phyloP scores from a whole-genome alignment of 2,888 invertebrate genomes.

The Epinotia nisella region DNA sequence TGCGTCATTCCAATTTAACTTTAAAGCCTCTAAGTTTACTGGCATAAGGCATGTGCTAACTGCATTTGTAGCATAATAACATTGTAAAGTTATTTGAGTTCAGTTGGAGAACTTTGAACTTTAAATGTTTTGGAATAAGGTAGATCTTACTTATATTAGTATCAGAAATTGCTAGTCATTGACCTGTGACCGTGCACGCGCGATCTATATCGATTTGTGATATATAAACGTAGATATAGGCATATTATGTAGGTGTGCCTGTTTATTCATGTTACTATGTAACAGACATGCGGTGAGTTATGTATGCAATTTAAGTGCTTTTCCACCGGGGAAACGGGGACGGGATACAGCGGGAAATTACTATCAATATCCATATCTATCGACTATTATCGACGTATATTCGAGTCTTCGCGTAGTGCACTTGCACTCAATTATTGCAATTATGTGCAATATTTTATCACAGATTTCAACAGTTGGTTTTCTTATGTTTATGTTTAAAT shows the following conservation, averaged over 20 bases:
- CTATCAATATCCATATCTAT: too few species aligned
- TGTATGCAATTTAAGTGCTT: too few species aligned
- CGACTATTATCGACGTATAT: neutral
- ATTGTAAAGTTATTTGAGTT: neutral
- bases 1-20: neutral
- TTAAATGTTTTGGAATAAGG: neutral
- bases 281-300: neutral
- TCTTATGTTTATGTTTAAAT: too few species aligned
- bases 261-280: neutral
- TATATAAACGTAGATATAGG: conserved; percentile 1
- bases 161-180: conserved; percentile 25
- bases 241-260: neutral
- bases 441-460: neutral
- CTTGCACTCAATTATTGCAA: neutral
- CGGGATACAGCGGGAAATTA: too few species aligned
- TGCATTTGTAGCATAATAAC: neutral
- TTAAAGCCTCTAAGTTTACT: neutral
- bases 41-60: neutral
- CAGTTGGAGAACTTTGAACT: conserved; percentile 3
- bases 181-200: conserved; percentile 36
- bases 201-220: conserved; percentile 15
- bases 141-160: neutral
- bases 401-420: neutral
- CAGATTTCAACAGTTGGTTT: neutral
- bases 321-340: too few species aligned